Evolutionary conservation across 2,797 vertebrate genomes (phyloP).

Genomic region (Pipistrellus pipistrellus): DNA sequence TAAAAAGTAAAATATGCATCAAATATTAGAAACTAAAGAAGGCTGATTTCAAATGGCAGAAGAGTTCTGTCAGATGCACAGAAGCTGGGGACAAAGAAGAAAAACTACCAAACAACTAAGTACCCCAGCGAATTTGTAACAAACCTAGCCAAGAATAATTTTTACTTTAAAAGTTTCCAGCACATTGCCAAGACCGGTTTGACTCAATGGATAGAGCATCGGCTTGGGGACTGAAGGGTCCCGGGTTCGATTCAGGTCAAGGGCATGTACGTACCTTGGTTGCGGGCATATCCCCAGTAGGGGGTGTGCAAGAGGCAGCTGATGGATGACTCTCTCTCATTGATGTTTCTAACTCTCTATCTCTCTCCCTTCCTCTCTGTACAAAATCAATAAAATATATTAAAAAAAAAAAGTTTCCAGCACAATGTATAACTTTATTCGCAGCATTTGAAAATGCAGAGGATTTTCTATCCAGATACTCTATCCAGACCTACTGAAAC

Average conservation of each 20-base stretch:
- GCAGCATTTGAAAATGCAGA: not conserved
- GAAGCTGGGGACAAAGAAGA: constrained; percentile 9
- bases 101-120: not conserved
- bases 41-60: constrained; percentile 22
- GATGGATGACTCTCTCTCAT: too few species aligned
- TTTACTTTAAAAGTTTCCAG: not conserved
- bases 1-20: not conserved
- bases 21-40: not conserved
- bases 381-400: too few species aligned
- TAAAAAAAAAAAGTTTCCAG: not conserved
- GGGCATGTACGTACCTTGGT: too few species aligned
- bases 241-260: too few species aligned
- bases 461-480: too few species aligned
- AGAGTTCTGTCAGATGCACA: not conserved
- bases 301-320: too few species aligned
- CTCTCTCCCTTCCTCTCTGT: too few species aligned
- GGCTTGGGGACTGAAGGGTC: too few species aligned
- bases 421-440: not conserved
- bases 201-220: too few species aligned
- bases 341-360: too few species aligned
- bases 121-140: not conserved
- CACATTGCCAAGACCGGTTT: too few species aligned
- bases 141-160: not conserved
- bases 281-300: too few species aligned
- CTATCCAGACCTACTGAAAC: not conserved